Base-by-base conservation (phyloP, 2,888 invertebrate genomes). In the Aleiodes alternator region DNA sequence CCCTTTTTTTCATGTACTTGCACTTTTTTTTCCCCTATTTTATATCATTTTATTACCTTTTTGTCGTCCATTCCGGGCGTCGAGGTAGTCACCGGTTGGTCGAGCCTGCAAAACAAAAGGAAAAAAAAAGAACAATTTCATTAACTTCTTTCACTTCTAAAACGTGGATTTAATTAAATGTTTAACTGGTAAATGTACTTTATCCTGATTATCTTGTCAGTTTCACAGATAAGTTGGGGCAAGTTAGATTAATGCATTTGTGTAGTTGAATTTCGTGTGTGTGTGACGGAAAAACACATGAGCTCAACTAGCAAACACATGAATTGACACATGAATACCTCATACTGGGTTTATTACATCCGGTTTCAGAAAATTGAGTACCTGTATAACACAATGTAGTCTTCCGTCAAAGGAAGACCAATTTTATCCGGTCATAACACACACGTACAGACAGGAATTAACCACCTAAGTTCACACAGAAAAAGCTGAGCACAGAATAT, bases 11-110 rank as follows among this genome's bases (percentile, higher is more conserved):
- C 34, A 1, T 34, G 34, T 6, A 34, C 34, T 53, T 43, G 14
- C 43, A 8, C 1, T 6, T 34, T 34, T 34, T 6, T 23, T 43
- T 53, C 11, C 1, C 12, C 11, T 4, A 53, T 34, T 53, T 16
- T 12, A 31, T 31, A 16, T 31, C 29, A 11, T n/a, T 23, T 69
- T 50, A 50, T 78, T 82, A 92, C 92, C 89, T 92, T 92, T 89
- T 94, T 94, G 88, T 92, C 92, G 90, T 94, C 94, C 94, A 94
- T 94, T 87, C 90, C 90, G 84, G 90, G 91, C 87, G 90, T 91
- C 90, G 89, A 90, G 87, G 93, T 93, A 81, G 93, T 91, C 87
- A 92, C 92, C 82, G 94, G 94, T 86, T 94, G 94, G 88, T 94
- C 94, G 91, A 94, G 92, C 94, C 94, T 94, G 90, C 14, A 87